phyloP scores from a whole-genome alignment of 1,140 invertebrate species.

The Tenebrio molitor region DNA sequence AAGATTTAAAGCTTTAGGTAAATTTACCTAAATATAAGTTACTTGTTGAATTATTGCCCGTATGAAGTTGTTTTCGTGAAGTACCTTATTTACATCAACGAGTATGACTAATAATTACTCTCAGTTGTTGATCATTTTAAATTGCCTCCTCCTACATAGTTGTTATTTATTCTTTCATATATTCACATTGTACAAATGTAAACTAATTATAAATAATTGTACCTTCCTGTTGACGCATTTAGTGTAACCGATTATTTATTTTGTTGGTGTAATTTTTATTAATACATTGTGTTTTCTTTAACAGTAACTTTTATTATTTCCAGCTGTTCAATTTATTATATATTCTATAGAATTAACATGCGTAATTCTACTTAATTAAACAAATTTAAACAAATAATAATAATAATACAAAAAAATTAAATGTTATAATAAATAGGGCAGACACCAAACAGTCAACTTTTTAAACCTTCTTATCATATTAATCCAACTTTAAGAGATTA shows the following conservation, averaged over 20 bases:
- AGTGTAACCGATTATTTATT: constrained; percentile 19
- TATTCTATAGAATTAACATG: too few relatives aligned
- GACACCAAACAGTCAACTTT: too few relatives aligned
- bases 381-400: too few relatives aligned
- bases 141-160: constrained; percentile 24
- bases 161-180: constrained; percentile 25
- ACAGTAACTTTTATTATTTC: neutral
- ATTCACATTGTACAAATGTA: constrained; percentile 31
- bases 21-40: too few relatives aligned
- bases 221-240: constrained; percentile 33
- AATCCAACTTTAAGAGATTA: too few relatives aligned
- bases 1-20: too few relatives aligned
- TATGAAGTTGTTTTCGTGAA: neutral
- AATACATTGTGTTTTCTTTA: neutral
- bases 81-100: constrained; percentile 25
- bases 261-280: neutral
- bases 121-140: constrained; percentile 28
- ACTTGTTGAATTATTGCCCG: too few relatives aligned
- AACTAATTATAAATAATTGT: constrained; percentile 31
- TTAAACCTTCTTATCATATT: too few relatives aligned
- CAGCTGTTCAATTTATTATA: too few relatives aligned
- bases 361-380: too few relatives aligned
- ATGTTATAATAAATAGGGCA: too few relatives aligned
- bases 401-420: too few relatives aligned
- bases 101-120: constrained; percentile 18